phyloP scores from a whole-genome alignment of 2,888 invertebrate genomes.

The Zygogramma bicolorata region DNA sequence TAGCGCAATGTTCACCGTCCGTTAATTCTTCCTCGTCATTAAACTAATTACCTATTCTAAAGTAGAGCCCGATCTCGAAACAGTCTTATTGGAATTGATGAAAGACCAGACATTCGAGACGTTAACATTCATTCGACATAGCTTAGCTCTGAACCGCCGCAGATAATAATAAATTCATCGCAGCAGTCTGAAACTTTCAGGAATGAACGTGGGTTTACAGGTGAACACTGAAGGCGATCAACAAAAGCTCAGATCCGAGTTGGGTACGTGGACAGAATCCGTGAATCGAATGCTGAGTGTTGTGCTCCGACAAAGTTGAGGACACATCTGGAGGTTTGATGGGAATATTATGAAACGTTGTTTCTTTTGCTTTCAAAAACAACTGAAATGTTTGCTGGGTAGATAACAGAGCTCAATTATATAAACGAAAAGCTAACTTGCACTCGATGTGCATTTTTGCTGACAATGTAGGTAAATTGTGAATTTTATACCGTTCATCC shows the following conservation, averaged over 20 bases:
- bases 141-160: background rate
- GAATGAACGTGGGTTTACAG: slow-evolving; percentile 6
- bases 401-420: too few relatives aligned
- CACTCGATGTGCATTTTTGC: too few relatives aligned
- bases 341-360: background rate
- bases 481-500: too few relatives aligned
- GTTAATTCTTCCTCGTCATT: background rate
- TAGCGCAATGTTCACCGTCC: too few relatives aligned
- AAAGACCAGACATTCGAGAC: background rate
- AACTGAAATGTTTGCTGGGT: too few relatives aligned
- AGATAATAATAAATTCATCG: background rate
- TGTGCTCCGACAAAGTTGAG: background rate
- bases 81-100: background rate
- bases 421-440: too few relatives aligned
- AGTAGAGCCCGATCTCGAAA: background rate
- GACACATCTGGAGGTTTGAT: background rate
- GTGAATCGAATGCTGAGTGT: background rate
- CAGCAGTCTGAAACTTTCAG: slow-evolving; percentile 4
- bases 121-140: slow-evolving; percentile 8
- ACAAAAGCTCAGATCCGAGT: slow-evolving; percentile 6
- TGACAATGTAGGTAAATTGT: too few relatives aligned
- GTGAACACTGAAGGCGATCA: slow-evolving; percentile 10
- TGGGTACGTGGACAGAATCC: background rate
- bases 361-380: too few relatives aligned
- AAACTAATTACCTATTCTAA: background rate